These are phyloP conservation scores for Axis porcinus DNA, from an alignment of 2,113 vertebrate species.

Conservation along the genomic window DNA sequence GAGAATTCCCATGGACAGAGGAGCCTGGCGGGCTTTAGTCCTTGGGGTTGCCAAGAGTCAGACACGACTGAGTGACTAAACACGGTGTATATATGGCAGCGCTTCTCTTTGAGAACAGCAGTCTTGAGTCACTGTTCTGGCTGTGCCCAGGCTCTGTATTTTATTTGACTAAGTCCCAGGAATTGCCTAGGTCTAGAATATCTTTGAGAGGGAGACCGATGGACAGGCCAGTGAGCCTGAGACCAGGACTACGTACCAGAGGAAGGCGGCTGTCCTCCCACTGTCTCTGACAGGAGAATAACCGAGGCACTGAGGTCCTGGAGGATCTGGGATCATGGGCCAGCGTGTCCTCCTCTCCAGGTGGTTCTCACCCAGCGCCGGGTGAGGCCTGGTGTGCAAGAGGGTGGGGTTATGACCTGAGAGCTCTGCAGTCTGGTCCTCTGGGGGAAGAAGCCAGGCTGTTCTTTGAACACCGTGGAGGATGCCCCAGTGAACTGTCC, in stretches of 20 bases:
- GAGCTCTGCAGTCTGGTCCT: neutral
- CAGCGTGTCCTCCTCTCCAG: neutral
- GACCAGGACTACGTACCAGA: neutral
- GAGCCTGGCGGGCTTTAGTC: neutral
- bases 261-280: neutral
- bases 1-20: neutral
- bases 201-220: neutral
- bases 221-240: neutral
- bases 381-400: neutral
- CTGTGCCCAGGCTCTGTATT: neutral
- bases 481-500: neutral
- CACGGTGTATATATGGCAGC: neutral
- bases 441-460: neutral
- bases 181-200: neutral
- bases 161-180: neutral
- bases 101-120: neutral
- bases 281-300: neutral
- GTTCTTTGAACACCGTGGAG: neutral
- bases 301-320: neutral
- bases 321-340: rapidly evolving
- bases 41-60: neutral
- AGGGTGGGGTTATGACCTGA: neutral
- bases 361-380: neutral
- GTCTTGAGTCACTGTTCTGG: neutral
- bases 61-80: neutral